Conservation (phyloP, 2,888 invertebrate species). For the Ectropis crepuscularia region DNA sequence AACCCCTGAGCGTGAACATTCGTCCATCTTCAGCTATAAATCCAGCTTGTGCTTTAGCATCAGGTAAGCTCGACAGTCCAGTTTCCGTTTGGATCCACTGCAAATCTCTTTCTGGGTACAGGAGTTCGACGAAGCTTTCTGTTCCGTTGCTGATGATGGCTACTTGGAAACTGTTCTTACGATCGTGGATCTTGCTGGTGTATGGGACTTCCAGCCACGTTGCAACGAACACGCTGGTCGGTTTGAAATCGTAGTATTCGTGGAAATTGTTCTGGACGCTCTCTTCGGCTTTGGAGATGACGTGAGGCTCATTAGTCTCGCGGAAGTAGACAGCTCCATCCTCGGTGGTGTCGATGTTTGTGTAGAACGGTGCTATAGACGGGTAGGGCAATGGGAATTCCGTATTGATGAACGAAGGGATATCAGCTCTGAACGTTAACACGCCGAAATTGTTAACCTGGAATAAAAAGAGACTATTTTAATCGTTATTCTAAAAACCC, state of each 20-base stretch:
- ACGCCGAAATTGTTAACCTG: conserved; percentile 97
- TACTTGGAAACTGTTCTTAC: conserved; percentile 94
- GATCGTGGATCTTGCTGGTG: conserved; percentile 88
- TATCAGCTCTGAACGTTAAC: conserved; percentile 94
- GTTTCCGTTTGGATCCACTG: conserved; percentile 95
- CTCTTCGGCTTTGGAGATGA: conserved; percentile 88
- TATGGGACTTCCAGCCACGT: conserved; percentile 97
- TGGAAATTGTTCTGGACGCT: conserved; percentile 90
- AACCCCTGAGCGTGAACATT: conserved; percentile 90
- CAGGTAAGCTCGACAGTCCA: conserved; percentile 91
- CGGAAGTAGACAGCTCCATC: conserved; percentile 90
- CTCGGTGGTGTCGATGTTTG: conserved; percentile 93
- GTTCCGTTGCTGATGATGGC: conserved; percentile 88
- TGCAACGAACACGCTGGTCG: conserved; percentile 91
- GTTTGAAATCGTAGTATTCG: conserved; percentile 89
- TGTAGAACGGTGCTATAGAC: conserved; percentile 95
- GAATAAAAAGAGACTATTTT: conserved; percentile 38
- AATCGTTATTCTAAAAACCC: neutral
- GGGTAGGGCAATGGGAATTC: conserved; percentile 96
- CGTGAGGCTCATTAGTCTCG: conserved; percentile 86
- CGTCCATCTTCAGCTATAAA: conserved; percentile 94
- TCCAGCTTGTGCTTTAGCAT: conserved; percentile 97
- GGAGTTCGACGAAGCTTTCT: conserved; percentile 93
- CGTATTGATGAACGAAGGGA: conserved; percentile 93
- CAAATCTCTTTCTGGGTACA: conserved; percentile 94